Evolutionary conservation across 1,140 invertebrate species (phyloP), one percentile per base, ranked within the genome.

Genomic region (Scaptomyza hsui): DNA sequence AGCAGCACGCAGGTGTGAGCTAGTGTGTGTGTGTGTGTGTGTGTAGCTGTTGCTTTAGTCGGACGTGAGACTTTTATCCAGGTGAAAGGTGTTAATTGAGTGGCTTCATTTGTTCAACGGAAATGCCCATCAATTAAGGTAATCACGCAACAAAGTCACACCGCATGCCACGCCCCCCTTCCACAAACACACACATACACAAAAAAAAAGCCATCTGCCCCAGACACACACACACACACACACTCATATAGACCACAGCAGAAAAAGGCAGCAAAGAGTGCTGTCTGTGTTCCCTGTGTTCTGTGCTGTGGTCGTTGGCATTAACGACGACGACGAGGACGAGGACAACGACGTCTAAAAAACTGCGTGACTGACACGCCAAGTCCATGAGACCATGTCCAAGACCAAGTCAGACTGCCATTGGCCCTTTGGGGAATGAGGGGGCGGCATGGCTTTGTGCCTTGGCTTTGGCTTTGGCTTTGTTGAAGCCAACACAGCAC

Each of bases 71-170:
- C 67, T 88, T 88, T 86, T 88, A 86, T 88, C 62, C 78, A 59
- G 51, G 39, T 88, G 82, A 88, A 88, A 88, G 83, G 82, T 88
- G 82, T 88, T 88, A 88, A 88, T 89, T 88, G 82, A 88, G 82
- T 88, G 83, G 83, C 82, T 88, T 88, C 82, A 88, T 88, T 88
- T 89, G 78, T 63, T 65, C 78, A 78, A 59, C 82, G 82, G 82
- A 88, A 88, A 88, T 88, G 82, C 82, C 82, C 82, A 88, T 88
- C 82, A 88, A 88, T 88, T 88, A 88, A 75, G 82, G 78, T 88
- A 88, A 88, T 88, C 82, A 88, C 82, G 82, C 82, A 88, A 88
- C 83, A 82, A 88, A 86, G 81, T 88, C 81, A 88, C 77, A 81
- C 63, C 29, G 56, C 63, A 52, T 55, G 82, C 78, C 78, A 75